Conservation (phyloP, 2,113 vertebrate species). For the Saimiri boliviensis region DNA sequence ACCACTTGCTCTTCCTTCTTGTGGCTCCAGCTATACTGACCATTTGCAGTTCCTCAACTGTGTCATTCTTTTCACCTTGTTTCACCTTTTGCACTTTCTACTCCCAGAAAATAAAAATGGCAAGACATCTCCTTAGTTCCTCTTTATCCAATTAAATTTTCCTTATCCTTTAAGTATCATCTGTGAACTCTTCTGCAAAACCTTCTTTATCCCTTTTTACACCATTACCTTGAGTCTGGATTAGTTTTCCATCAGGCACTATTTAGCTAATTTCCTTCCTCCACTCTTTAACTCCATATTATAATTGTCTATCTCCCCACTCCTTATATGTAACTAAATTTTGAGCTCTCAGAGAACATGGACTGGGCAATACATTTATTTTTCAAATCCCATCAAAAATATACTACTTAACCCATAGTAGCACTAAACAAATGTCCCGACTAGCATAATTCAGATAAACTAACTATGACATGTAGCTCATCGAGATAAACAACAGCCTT, state of each 20-base stretch:
- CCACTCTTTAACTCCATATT: neutral
- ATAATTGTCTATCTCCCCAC: neutral
- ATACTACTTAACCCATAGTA: neutral
- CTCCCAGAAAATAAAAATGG: neutral
- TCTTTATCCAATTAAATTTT: neutral
- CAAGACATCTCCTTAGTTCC: neutral
- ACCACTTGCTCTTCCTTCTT: neutral
- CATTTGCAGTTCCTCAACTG: neutral
- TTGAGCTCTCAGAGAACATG: neutral
- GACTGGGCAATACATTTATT: neutral
- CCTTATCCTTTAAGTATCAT: neutral
- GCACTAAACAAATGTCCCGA: neutral
- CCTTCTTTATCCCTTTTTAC: neutral
- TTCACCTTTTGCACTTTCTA: neutral
- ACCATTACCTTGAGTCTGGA: neutral
- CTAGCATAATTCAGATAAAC: neutral
- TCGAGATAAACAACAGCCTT: neutral
- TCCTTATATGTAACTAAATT: neutral
- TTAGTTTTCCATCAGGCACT: neutral
- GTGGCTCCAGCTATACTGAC: neutral
- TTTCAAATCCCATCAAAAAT: neutral
- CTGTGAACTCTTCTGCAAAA: neutral
- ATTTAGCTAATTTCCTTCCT: neutral
- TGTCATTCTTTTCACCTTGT: neutral
- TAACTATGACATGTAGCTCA: neutral